Evolutionary conservation across 1,140 invertebrate species (phyloP), one percentile per base, ranked within the genome.

Genomic region (Formica selysi): DNA sequence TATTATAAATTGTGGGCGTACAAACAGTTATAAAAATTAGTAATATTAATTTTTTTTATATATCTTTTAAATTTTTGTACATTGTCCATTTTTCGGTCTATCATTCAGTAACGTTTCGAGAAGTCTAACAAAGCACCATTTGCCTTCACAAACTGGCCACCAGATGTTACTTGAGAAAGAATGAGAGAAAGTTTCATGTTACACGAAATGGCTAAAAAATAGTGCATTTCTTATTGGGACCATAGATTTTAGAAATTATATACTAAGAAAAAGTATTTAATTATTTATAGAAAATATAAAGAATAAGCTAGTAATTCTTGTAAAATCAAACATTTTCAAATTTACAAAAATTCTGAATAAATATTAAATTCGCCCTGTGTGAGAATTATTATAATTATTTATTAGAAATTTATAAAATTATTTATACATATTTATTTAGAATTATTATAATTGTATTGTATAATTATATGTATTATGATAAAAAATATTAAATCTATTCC

Each of bases 141-240:
- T 70, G 51, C 48, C 51, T 36, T 44, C 68, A 48, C 8, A 11
- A 38, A 44, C 32, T 61, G 68, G 19, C 26, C 29, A 26, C 38
- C 79, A 74, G 79, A 74, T 59, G 79, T 83, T 83, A 41, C 59
- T 74, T 13, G 19, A 44, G 57, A 76, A 80, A 57, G 70, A 29
- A 13, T 8, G n/a, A 22, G 19, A 74, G 48, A 81, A 83, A 61
- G 38, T 74, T 29, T 83, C 68, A 48, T 2, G 38, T 83, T 83
- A 74, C 79, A 73, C n/a, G 19, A 8, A 32, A 10, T 29, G 19
- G 44, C 38, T 22, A 5, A 41, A 36, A 38, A 67, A 4, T 38
- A 26, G 22, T 22, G 38, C 13, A 48, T 11, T 80, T n/a, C 36
- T 26, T 29, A 0, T 13, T 4, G 22, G 22, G 3, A 41, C 7